Percentiles rank a stretch among this genome's conserved stretches.
These are phyloP conservation scores for Leptura quadrifasciata DNA, from an alignment of 2,888 invertebrate species.

Conservation along the genomic window DNA sequence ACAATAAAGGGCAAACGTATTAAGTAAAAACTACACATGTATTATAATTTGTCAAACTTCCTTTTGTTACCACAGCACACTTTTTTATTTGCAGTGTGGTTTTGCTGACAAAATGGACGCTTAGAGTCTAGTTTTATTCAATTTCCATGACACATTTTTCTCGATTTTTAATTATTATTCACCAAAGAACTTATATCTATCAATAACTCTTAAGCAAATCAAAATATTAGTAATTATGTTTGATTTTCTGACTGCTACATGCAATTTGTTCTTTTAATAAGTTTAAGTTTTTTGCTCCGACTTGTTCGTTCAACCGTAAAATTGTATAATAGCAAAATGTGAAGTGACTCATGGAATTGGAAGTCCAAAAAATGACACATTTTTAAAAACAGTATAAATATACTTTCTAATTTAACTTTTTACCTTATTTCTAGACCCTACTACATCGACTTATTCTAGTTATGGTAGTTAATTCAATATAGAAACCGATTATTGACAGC, in stretches of 20 bases:
- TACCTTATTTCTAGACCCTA: background rate
- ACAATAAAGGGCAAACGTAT: too few species aligned
- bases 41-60: too few species aligned
- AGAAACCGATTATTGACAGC: conserved; percentile 20
- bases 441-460: background rate
- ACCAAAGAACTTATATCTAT: too few species aligned
- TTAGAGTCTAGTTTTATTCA: too few species aligned
- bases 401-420: conserved; percentile 22
- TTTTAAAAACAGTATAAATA: conserved; percentile 6
- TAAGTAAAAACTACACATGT: too few species aligned
- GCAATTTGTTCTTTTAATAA: conserved; percentile 9
- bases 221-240: conserved; percentile 3
- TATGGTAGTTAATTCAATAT: background rate
- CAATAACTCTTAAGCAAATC: background rate
- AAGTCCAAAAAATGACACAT: background rate
- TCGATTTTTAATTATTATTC: too few species aligned
- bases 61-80: too few species aligned
- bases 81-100: too few species aligned
- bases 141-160: too few species aligned
- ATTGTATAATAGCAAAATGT: conserved; percentile 9
- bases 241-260: background rate
- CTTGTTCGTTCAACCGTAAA: conserved; percentile 3
- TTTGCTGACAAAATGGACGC: too few species aligned
- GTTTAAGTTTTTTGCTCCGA: background rate
- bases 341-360: background rate